Conservation (phyloP, 2,888 invertebrate species). For the Hoplodrina ambigua region DNA sequence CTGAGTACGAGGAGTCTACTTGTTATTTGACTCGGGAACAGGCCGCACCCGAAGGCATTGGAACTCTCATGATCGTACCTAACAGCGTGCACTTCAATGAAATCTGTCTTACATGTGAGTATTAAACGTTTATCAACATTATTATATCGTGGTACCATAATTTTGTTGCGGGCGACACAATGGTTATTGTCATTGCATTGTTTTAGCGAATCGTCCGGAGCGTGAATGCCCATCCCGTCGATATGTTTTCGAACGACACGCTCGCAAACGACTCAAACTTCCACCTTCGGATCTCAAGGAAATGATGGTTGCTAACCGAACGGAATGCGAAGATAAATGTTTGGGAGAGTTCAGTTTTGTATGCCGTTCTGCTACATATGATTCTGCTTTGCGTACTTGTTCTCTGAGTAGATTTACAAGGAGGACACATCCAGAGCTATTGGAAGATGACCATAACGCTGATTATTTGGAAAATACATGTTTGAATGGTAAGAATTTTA, state of each 20-base stretch:
- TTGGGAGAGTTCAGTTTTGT: constrained; percentile 97
- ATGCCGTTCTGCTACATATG: constrained; percentile 96
- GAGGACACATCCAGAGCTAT: constrained; percentile 95
- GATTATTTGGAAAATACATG: constrained; percentile 98
- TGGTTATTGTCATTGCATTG: constrained; percentile 44
- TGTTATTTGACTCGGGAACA: constrained; percentile 96
- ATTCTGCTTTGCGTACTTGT: constrained; percentile 94
- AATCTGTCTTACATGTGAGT: constrained; percentile 96
- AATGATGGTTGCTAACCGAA: constrained; percentile 95
- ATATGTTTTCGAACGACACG: constrained; percentile 97
- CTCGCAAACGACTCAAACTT: constrained; percentile 95
- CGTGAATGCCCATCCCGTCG: constrained; percentile 96
- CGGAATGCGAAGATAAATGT: constrained; percentile 97
- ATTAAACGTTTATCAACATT: constrained; percentile 40
- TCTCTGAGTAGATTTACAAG: constrained; percentile 95
- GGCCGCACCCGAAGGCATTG: constrained; percentile 96
- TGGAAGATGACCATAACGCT: constrained; percentile 96
- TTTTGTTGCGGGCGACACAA: constrained; percentile 27
- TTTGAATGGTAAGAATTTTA: constrained; percentile 92
- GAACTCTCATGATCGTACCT: constrained; percentile 96
- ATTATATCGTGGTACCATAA: neutral
- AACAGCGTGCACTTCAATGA: constrained; percentile 97
- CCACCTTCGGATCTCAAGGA: constrained; percentile 96
- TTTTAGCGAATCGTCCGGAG: constrained; percentile 94
- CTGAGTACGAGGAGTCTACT: constrained; percentile 96